Base-by-base conservation (phyloP, 2,797 vertebrate species). In the Bufotes viridis region DNA sequence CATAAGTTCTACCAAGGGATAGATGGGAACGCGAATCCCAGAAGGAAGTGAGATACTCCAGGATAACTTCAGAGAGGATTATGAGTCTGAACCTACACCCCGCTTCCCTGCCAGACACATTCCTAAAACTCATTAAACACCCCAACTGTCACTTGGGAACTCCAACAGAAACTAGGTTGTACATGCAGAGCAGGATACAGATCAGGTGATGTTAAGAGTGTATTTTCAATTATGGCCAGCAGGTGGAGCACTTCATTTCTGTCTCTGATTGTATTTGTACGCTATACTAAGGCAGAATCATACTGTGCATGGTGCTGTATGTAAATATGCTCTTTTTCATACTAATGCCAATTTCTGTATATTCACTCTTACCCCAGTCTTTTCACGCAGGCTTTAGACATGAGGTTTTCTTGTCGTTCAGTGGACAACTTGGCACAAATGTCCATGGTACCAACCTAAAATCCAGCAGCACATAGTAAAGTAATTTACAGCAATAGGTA, bases 371-470 rank as follows among this genome's bases (percentile, higher is more conserved):
- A 98, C 97, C 97, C 96, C 85, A 98, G 94, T 90, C 95, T 94
- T 91, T 94, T 96, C 94, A 97, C 96, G 93, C 96, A 98, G 90
- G 93, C 94, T 85, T 90, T 91, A 81, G 98, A 98, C 94, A 98
- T 96, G 93, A 95, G 94, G 93, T 98, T 98, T 87, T 96, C 93
- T 88, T 94, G 95, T 90, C 93, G 96, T 82, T 97, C 96, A 8
- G 97, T 98, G 94, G 97, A 96, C 93, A 99, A 95, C 13, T 95
- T 96, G 0, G 95, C 96, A 92, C 93, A 96, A 90, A 98, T 92
- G 81, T 95, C 93, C 83, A 94, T 93, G 90, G 96, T 96, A 90
- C 91, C 94, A 91, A 97, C 98, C 98, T 98, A 12, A 14, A 69
- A 69, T 69, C 67, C 24, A 15, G 26, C 14, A 67, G n/a, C 63